These are phyloP conservation scores for Theonella swinhoei DNA, from an alignment of 37 sponge, comb jelly and placozoan genomes.

Conservation along the genomic window DNA sequence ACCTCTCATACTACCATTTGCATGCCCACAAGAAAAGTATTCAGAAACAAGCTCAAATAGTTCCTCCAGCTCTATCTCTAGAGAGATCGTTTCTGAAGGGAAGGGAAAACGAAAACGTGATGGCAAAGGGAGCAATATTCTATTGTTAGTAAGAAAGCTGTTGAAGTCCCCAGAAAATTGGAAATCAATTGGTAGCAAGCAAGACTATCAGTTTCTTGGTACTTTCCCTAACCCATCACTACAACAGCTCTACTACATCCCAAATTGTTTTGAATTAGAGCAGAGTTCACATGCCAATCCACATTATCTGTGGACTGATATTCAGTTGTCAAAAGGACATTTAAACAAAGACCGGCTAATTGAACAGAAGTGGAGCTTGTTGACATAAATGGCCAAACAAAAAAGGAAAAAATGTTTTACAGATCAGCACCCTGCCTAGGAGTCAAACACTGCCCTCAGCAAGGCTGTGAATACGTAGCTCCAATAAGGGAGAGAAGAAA, in stretches of 20 bases:
- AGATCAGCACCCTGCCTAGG: constrained; percentile 6
- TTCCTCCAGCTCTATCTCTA: neutral
- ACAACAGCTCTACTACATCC: neutral
- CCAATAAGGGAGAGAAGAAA: neutral
- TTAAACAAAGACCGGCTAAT: neutral
- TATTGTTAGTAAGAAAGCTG: neutral
- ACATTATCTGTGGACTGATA: neutral
- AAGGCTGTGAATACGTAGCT: constrained; percentile 2
- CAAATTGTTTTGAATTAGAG: neutral
- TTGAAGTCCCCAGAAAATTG: constrained; percentile 28
- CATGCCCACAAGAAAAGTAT: neutral
- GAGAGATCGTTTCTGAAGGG: neutral
- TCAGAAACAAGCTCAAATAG: neutral
- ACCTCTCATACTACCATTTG: too few relatives aligned
- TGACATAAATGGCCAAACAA: neutral
- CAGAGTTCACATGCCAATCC: neutral
- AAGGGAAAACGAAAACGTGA: neutral
- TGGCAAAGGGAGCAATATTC: constrained; percentile 29
- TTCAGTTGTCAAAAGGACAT: neutral
- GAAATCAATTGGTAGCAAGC: neutral
- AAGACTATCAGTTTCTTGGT: constrained; percentile 42
- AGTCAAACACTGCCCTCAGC: constrained; percentile 7
- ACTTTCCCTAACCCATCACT: neutral
- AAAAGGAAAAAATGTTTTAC: neutral
- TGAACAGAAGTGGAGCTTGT: too few relatives aligned